Evolutionary conservation across 2,888 invertebrate genomes (phyloP), one percentile per base, ranked within the genome.

Genomic region (Torymus tubicola): DNA sequence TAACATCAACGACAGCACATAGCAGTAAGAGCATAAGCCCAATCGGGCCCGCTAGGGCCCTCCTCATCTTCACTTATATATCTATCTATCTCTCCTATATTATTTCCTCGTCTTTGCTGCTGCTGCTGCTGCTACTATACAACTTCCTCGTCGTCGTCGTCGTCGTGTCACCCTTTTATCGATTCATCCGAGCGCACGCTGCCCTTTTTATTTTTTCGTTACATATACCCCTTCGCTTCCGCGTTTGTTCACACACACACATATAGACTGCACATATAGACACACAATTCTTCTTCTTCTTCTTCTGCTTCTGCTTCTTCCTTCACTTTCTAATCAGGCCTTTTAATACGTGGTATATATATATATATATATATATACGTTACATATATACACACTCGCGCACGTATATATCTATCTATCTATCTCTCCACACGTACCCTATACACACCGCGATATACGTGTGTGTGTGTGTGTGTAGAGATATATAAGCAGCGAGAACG

Each of bases 1-100:
- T 92, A 83, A 90, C 91, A 70, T 91, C 90, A 84, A 91, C 93
- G 71, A 91, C 90, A 84, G 91, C 93, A 86, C 93, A 88, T 83
- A 91, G 86, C 64, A 91, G 85, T 78, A 89, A 83, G 81, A 90
- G 85, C 82, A 87, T 87, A 84, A 87, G 18, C 63, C 52, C 74
- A 67, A 84, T 42, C 8, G 42, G 72, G 58, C 82, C 65, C 72
- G 72, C 75, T 14, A 57, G 55, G 55, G 75, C 58, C 75, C 69
- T 78, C 75, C 71, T 77, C 81, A 80, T 83, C 69, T 77, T 76
- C 80, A 81, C 71, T 67, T n/a, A n/a, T n/a, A n/a, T n/a, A n/a
- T n/a, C n/a, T n/a, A n/a, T n/a, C n/a, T n/a, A n/a, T 21, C 21
- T 21, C 21, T 21, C 69, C 80, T 64, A n/a, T 74, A 14, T 74